Evolutionary conservation across 2,888 invertebrate genomes (phyloP).

Genomic region (Oscheius onirici): DNA sequence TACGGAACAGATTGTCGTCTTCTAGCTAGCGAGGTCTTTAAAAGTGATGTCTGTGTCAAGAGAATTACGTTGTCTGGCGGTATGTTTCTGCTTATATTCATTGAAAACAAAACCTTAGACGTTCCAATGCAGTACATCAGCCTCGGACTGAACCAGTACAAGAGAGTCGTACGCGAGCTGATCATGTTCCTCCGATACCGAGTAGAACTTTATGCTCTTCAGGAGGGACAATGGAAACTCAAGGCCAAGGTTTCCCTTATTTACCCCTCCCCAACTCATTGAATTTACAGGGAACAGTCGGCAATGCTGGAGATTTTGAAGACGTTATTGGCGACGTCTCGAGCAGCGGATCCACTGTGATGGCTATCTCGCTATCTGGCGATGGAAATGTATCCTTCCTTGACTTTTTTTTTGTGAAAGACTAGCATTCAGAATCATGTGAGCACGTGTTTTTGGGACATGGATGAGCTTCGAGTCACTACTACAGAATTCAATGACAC

Average conservation of each 20-base stretch:
- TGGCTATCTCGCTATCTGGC: constrained; percentile 51
- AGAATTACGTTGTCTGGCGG: constrained; percentile 34
- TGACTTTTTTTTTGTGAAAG: neutral
- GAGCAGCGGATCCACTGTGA: constrained; percentile 42
- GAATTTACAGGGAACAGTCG: constrained; percentile 46
- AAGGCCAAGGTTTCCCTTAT: constrained; percentile 39
- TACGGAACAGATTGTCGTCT: constrained; percentile 63
- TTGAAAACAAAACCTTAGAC: constrained; percentile 25
- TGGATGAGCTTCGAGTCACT: constrained; percentile 51
- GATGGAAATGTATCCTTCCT: constrained; percentile 41
- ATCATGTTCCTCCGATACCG: constrained; percentile 48
- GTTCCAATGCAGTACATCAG: constrained; percentile 47
- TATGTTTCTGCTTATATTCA: neutral
- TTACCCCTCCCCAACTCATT: neutral
- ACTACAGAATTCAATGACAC: constrained; percentile 59
- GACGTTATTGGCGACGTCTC: constrained; percentile 56
- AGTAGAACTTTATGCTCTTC: constrained; percentile 57
- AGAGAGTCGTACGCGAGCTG: constrained; percentile 52
- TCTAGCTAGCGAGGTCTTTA: constrained; percentile 61
- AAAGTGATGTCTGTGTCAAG: constrained; percentile 59
- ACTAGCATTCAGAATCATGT: constrained; percentile 52
- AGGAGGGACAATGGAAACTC: constrained; percentile 48
- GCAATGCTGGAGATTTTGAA: constrained; percentile 60
- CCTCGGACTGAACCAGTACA: constrained; percentile 56
- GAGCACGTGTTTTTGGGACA: constrained; percentile 52